Conservation (phyloP, 2,888 invertebrate species). For the Entomobrya multifasciata region DNA sequence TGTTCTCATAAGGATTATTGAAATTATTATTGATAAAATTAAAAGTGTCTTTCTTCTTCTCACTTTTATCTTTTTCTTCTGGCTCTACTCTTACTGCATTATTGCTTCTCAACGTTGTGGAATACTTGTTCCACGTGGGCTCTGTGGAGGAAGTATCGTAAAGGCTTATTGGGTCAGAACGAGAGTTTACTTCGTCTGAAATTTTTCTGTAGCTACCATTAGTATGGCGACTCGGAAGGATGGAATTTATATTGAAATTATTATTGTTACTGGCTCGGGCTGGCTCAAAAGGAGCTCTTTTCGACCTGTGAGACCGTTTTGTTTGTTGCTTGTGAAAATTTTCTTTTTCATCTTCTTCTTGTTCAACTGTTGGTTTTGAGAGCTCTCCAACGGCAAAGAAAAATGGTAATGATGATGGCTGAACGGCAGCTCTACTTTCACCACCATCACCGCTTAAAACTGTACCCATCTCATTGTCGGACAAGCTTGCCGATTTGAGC, state of each 20-base stretch:
- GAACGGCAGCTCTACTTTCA: not conserved
- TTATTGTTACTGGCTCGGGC: slow-evolving; percentile 14
- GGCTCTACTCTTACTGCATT: slow-evolving; percentile 14
- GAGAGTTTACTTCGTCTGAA: slow-evolving; percentile 6
- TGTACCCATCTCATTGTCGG: slow-evolving; percentile 27
- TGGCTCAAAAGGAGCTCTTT: slow-evolving; percentile 47
- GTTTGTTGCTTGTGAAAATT: slow-evolving; percentile 25
- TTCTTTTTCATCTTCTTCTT: not conserved
- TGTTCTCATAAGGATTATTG: slow-evolving; percentile 56
- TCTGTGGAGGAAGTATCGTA: not conserved
- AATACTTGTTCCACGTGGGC: slow-evolving; percentile 48
- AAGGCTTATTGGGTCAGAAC: slow-evolving; percentile 6
- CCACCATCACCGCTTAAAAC: not conserved
- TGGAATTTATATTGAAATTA: slow-evolving; percentile 56
- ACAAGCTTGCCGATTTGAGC: slow-evolving; percentile 24
- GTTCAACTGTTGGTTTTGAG: not conserved
- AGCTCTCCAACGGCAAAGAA: not conserved
- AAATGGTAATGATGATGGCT: slow-evolving; percentile 43
- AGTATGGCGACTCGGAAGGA: slow-evolving; percentile 56
- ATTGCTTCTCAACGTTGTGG: slow-evolving; percentile 23
- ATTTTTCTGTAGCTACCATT: slow-evolving; percentile 46
- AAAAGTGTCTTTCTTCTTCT: slow-evolving; percentile 44
- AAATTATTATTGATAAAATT: slow-evolving; percentile 66
- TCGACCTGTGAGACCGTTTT: slow-evolving; percentile 26
- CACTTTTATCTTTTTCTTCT: not conserved